These are phyloP conservation scores for Leiothrix lutea DNA, from an alignment of 2,113 vertebrate genomes.

Conservation along the genomic window DNA sequence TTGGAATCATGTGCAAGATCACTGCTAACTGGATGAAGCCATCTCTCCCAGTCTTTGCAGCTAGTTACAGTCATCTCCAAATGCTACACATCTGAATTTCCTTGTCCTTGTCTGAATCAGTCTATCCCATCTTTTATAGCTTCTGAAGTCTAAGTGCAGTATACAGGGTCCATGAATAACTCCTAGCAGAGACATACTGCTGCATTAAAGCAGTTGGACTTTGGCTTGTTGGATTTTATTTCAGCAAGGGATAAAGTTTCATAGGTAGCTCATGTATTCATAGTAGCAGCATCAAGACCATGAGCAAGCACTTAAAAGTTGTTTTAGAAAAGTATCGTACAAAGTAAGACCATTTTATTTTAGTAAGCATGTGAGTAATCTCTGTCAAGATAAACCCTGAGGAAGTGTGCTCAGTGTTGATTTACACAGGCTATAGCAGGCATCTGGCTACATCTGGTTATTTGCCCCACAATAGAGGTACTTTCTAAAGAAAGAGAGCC, in stretches of 20 bases:
- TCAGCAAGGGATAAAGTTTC: neutral
- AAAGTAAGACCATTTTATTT: neutral
- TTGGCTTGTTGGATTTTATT: neutral
- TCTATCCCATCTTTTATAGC: neutral
- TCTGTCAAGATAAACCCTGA: neutral
- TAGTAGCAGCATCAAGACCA: neutral
- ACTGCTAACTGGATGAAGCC: neutral
- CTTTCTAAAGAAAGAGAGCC: neutral
- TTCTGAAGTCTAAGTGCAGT: neutral
- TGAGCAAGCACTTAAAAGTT: neutral
- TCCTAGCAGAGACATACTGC: neutral
- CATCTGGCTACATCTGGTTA: neutral
- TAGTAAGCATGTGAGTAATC: neutral
- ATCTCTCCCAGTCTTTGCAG: neutral
- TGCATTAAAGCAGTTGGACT: neutral
- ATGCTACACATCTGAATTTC: neutral
- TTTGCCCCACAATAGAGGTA: neutral
- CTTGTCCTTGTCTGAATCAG: neutral
- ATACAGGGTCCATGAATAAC: neutral
- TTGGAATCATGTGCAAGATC: neutral
- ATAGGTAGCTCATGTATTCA: neutral
- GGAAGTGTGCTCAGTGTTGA: neutral
- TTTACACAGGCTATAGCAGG: neutral
- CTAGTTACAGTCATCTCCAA: neutral
- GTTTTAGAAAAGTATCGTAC: neutral